phyloP scores from a whole-genome alignment of 2,888 invertebrate species.

The Diarsia dahlii region DNA sequence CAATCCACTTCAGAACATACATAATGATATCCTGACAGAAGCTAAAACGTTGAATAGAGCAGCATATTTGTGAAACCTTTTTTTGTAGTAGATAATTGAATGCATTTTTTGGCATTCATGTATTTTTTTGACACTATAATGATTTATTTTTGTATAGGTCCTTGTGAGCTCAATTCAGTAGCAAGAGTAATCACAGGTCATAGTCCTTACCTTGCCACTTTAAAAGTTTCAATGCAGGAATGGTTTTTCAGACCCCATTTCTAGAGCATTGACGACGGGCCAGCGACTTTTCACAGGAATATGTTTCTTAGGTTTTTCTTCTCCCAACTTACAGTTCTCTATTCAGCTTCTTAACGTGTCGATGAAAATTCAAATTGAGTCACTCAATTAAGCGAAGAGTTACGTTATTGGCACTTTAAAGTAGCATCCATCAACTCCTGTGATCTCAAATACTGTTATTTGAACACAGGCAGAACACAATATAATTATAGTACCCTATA shows the following conservation, averaged over 20 bases:
- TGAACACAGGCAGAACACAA: no score
- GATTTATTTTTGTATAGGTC: neutral
- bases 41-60: neutral
- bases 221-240: neutral
- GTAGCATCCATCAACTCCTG: no score
- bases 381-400: no score
- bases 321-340: neutral
- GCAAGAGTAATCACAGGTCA: neutral
- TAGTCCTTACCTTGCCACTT: neutral
- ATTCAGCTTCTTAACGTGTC: no score
- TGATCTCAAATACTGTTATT: no score
- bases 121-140: neutral
- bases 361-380: no score
- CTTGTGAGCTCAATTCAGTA: neutral
- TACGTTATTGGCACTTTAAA: no score
- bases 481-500: no score
- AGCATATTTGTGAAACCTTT: neutral
- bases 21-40: slow-evolving; percentile 27
- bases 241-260: neutral
- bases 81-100: neutral
- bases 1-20: neutral
- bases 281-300: neutral
- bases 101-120: neutral
- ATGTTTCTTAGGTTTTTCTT: no score
- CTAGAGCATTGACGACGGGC: neutral